Conservation (phyloP, 2,797 vertebrate species). For the Fringilla coelebs region DNA sequence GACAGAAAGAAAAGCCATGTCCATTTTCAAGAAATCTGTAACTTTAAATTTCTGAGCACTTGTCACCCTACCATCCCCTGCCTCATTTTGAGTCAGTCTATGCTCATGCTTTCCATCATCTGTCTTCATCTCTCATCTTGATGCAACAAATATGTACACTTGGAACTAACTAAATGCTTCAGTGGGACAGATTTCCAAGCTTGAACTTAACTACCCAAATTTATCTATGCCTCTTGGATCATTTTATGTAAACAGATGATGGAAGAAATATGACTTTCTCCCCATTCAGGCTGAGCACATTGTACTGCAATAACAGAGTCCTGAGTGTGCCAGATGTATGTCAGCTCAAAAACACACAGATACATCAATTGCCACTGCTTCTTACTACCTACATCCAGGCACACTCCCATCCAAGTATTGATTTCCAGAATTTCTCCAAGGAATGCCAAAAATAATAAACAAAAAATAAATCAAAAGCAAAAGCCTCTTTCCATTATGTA, state of each 20-base stretch:
- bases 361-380: neutral
- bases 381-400: conserved; percentile 6
- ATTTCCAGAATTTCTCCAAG: conserved; percentile 74
- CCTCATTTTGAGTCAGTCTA: neutral
- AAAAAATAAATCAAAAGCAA: conserved; percentile 78
- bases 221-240: neutral
- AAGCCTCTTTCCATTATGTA: conserved; percentile 75
- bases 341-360: neutral
- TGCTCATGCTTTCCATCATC: neutral
- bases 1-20: neutral
- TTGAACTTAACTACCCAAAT: neutral
- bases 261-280: neutral
- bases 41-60: neutral
- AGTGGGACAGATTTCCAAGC: neutral
- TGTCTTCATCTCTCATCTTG: neutral
- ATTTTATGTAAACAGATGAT: neutral
- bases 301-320: neutral
- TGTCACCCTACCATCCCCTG: neutral
- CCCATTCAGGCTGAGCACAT: neutral
- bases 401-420: conserved; percentile 58
- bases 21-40: neutral
- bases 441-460: conserved; percentile 77
- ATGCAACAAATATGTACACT: neutral
- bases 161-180: neutral
- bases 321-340: neutral